Percentiles rank a stretch among this genome's conserved stretches.
phyloP scores from a whole-genome alignment of 2,113 vertebrate genomes.

The Danio rerio region DNA sequence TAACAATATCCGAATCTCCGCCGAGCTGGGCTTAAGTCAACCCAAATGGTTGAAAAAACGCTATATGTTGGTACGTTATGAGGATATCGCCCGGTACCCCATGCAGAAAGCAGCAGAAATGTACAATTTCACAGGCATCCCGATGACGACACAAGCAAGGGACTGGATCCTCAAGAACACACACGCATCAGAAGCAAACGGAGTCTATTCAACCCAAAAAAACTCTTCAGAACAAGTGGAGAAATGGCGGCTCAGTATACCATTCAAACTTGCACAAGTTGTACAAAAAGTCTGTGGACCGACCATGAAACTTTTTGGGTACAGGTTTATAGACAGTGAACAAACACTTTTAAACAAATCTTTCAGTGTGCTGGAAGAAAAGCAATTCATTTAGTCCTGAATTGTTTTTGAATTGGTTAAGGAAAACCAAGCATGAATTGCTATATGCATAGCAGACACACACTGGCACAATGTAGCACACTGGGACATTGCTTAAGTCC shows the following conservation, averaged over 20 bases:
- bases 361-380: constrained; percentile 90
- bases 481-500: constrained; percentile 1
- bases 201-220: constrained; percentile 91
- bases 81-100: constrained; percentile 90
- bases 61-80: constrained; percentile 95
- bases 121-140: constrained; percentile 89
- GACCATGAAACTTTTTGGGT: constrained; percentile 91
- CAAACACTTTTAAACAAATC: constrained; percentile 85
- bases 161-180: constrained; percentile 93
- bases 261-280: constrained; percentile 90
- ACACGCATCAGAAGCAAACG: constrained; percentile 79
- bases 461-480: constrained; percentile 14
- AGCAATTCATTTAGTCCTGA: constrained; percentile 50
- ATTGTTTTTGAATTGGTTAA: constrained; percentile 52
- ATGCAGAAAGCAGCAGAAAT: constrained; percentile 91
- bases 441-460: not conserved
- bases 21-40: constrained; percentile 85
- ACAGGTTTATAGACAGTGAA: constrained; percentile 83
- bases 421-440: constrained; percentile 28
- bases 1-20: constrained; percentile 86
- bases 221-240: constrained; percentile 95
- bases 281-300: constrained; percentile 90
- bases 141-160: constrained; percentile 85
- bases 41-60: constrained; percentile 87
- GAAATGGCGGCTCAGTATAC: constrained; percentile 93